Conservation (phyloP, 2,888 invertebrate genomes). For the Horisme vitalbata region DNA sequence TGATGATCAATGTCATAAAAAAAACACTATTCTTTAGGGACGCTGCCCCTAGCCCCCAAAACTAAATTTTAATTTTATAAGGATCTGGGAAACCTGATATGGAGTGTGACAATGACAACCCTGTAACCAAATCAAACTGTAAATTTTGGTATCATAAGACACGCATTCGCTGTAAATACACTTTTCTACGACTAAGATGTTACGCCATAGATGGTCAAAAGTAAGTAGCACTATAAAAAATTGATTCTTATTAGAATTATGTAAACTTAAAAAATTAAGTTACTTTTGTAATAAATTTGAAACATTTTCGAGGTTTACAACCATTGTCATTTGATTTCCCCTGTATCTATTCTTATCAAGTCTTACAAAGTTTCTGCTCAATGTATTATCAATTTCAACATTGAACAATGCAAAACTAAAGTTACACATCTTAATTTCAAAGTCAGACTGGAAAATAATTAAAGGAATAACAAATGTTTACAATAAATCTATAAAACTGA, state of each 20-base stretch:
- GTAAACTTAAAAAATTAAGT: conserved; percentile 52
- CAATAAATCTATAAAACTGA: conserved; percentile 49
- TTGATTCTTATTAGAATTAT: conserved; percentile 58
- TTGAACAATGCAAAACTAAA: conserved; percentile 37
- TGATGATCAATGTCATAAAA: not conserved
- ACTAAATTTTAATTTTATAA: too few species aligned
- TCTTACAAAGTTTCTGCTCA: conserved; percentile 37
- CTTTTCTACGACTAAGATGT: conserved; percentile 11
- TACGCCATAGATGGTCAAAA: conserved; percentile 27
- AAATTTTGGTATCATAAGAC: conserved; percentile 9
- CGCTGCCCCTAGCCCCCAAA: too few species aligned
- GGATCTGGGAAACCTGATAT: not conserved
- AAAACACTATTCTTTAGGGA: too few species aligned
- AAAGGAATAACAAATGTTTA: conserved; percentile 45
- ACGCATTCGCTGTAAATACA: conserved; percentile 1
- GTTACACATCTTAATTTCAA: conserved; percentile 39
- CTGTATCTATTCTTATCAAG: conserved; percentile 47
- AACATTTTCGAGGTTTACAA: conserved; percentile 35
- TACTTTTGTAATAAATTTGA: conserved; percentile 42
- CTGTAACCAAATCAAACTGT: conserved; percentile 6
- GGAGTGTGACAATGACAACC: not conserved
- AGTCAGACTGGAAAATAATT: conserved; percentile 44
- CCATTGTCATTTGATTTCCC: conserved; percentile 48
- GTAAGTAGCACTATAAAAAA: conserved; percentile 42
- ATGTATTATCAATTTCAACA: conserved; percentile 33